phyloP scores from a whole-genome alignment of 2,113 vertebrate species.

The Indicator indicator region DNA sequence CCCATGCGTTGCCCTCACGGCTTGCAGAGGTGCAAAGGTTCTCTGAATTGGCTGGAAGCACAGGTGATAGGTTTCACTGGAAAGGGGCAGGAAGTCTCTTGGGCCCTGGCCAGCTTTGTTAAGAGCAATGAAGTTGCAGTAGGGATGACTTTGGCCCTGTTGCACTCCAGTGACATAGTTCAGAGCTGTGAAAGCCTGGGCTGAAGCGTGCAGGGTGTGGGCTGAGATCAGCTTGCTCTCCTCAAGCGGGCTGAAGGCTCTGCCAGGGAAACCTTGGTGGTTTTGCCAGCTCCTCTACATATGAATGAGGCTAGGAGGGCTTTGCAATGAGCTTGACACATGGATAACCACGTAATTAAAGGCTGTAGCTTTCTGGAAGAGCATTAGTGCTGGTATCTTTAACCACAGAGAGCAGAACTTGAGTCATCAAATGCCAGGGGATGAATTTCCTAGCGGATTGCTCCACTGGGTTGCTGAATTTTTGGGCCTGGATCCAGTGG shows the following conservation, averaged over 20 bases:
- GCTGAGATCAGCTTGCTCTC: neutral
- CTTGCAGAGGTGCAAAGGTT: conserved; percentile 24
- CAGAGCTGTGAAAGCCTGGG: neutral
- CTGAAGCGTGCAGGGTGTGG: neutral
- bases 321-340: conserved; percentile 3
- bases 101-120: conserved; percentile 4
- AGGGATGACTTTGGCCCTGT: conserved; percentile 21
- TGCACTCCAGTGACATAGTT: conserved; percentile 4
- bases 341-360: conserved; percentile 15
- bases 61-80: neutral
- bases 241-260: neutral
- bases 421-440: neutral
- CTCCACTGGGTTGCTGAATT: neutral
- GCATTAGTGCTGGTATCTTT: neutral
- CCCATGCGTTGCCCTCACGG: neutral
- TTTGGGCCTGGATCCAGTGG: conserved; percentile 12
- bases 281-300: conserved; percentile 54
- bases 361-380: neutral
- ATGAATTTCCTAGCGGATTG: conserved; percentile 29
- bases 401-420: neutral
- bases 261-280: conserved; percentile 22
- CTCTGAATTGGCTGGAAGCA: neutral
- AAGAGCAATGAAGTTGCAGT: neutral
- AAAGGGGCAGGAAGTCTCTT: neutral
- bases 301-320: conserved; percentile 28